phyloP scores from a whole-genome alignment of 1,140 invertebrate species.

The Apis dorsata region DNA sequence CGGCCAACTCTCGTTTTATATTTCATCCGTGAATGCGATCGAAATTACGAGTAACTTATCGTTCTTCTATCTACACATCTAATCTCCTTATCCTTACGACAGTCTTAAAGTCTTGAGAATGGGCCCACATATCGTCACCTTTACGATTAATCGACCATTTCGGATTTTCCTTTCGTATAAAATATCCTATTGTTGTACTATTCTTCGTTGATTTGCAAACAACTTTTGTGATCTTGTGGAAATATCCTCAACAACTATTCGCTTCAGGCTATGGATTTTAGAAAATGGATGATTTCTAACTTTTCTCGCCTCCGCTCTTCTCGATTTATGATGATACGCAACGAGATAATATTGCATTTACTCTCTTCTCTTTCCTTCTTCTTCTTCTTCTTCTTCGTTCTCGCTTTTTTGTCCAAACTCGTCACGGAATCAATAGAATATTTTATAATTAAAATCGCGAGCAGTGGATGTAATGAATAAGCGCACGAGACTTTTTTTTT shows the following conservation, averaged over 20 bases:
- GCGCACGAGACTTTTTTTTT: neutral
- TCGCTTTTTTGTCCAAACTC: neutral
- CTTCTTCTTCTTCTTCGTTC: neutral
- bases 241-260: no score
- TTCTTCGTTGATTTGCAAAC: no score
- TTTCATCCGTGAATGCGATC: slow-evolving; percentile 35
- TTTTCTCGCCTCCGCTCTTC: no score
- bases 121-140: no score
- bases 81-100: slow-evolving; percentile 7
- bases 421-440: slow-evolving; percentile 16
- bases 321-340: neutral
- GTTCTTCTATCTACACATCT: slow-evolving; percentile 5
- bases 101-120: no score
- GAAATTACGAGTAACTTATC: slow-evolving; percentile 24
- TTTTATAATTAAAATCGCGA: slow-evolving; percentile 26
- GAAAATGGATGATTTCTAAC: no score
- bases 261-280: no score
- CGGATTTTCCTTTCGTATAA: no score
- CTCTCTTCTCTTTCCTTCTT: neutral
- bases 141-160: no score
- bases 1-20: slow-evolving; percentile 47
- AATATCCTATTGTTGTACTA: no score
- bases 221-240: no score
- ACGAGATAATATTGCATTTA: neutral
- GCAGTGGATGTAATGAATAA: slow-evolving; percentile 6